A percentile compares a stretch with the other conserved stretches of the same genome.
These are phyloP conservation scores for Ips nitidus DNA, from an alignment of 1,140 invertebrate species.

Conservation along the genomic window DNA sequence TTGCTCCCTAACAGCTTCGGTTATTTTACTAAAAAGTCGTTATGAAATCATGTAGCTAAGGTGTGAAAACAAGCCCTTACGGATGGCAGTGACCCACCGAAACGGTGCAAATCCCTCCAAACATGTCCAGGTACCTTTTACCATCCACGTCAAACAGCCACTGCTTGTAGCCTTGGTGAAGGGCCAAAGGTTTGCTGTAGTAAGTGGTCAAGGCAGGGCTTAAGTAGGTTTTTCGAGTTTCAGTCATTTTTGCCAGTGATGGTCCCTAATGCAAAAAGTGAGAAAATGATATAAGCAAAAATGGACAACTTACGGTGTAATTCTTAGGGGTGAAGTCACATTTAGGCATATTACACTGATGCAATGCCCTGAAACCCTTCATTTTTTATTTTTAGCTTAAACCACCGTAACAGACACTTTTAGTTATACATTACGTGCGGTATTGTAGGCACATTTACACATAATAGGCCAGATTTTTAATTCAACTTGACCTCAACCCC, in stretches of 20 bases:
- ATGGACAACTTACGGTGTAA: constrained; percentile 53
- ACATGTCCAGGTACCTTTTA: constrained; percentile 89
- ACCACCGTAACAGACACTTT: not conserved
- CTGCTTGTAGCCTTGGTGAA: constrained; percentile 87
- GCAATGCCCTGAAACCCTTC: not conserved
- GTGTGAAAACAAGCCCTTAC: constrained; percentile 65
- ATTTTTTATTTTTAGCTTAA: not conserved
- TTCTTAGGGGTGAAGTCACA: constrained; percentile 52
- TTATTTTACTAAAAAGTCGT: constrained; percentile 65
- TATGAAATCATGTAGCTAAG: not conserved
- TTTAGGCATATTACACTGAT: constrained; percentile 47
- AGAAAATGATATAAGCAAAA: constrained; percentile 12
- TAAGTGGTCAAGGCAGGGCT: constrained; percentile 73
- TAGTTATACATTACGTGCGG: not conserved
- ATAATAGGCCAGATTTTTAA: no score
- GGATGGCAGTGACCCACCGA: constrained; percentile 98
- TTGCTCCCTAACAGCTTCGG: constrained; percentile 75
- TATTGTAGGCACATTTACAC: not conserved
- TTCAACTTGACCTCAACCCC: no score
- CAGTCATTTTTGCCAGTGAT: constrained; percentile 59
- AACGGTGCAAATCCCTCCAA: constrained; percentile 94
- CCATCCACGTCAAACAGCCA: constrained; percentile 89
- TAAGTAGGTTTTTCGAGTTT: constrained; percentile 63
- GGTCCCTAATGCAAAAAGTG: constrained; percentile 56
- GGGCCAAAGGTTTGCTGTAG: constrained; percentile 81